Base-by-base conservation (phyloP, 2,113 vertebrate species). In the Noctilio leporinus region DNA sequence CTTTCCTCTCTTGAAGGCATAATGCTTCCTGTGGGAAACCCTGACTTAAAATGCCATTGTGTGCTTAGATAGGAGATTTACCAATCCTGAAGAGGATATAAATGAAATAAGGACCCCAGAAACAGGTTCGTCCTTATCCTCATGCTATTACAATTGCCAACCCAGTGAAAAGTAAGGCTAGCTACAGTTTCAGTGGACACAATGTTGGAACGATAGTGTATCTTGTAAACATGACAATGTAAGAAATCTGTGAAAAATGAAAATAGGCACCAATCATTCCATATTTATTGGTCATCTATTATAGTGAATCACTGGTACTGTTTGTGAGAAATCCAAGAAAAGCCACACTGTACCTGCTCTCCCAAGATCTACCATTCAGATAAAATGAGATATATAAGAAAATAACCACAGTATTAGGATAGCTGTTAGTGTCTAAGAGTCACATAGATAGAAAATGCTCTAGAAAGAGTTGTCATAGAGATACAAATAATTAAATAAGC, bases 1-100 rank as follows among this genome's bases (percentile, higher is more conserved):
- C 96, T 97, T 86, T 90, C 65, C 91, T 96, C 96, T 93, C 95
- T 96, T 97, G 98, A 98, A 98, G 98, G 96, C 96, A 93, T 98
- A 97, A 98, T 98, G 94, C 83, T 98, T 98, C 98, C 98, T 96
- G 93, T 97, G 98, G 98, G 98, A 98, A 97, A 95, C 92, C 35
- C 94, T 88, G 96, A 96, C 96, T 97, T 97, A 89, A 97, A 97
- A 98, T 22, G 75, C 90, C 86, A 53, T 77, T 22, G 20, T 70
- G 24, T 95, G 96, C 93, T 94, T 84, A 98, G 93, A 96, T 96
- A 92, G 97, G 95, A 95, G 97, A 92, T 96, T 97, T 97, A 69
- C 85, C 4, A 0, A 64, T 85, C 82, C 77, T 88, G 70, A 87
- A 85, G 88, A 85, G 77, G 40, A 55, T 69, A 40, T 67, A 94